These are phyloP conservation scores for Girardinus metallicus DNA, from an alignment of 2,797 vertebrate species.

Conservation along the genomic window DNA sequence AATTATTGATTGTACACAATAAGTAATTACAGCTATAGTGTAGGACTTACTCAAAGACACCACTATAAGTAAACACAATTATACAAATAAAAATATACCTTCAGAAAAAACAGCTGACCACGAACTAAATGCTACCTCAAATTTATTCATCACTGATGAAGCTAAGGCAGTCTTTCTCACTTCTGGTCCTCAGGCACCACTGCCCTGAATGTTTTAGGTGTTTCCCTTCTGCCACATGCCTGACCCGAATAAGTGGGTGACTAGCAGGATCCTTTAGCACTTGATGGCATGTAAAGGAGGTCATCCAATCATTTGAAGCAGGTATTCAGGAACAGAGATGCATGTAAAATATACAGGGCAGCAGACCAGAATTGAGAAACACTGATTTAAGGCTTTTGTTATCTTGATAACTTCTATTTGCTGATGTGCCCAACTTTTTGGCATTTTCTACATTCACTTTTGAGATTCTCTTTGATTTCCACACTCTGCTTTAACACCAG, in stretches of 20 bases:
- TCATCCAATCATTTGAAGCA: no score
- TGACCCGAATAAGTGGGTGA: no score
- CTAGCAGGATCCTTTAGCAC: no score
- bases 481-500: constrained; percentile 1
- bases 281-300: no score
- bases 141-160: not conserved
- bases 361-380: no score
- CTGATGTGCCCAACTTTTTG: not conserved
- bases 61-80: not conserved
- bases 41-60: not conserved
- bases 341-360: no score
- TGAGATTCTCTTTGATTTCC: not conserved
- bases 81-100: not conserved
- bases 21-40: not conserved
- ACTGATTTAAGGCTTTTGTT: not conserved
- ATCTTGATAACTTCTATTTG: not conserved
- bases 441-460: not conserved
- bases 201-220: no score
- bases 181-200: no score
- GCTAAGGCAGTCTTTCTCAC: not conserved
- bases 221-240: no score
- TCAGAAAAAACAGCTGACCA: not conserved
- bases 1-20: not conserved
- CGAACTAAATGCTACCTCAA: no score
- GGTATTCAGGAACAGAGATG: no score